A percentile compares a stretch with the other conserved stretches of the same genome.
Conservation (phyloP, 1,140 invertebrate species). For the Campoletis sonorensis region DNA sequence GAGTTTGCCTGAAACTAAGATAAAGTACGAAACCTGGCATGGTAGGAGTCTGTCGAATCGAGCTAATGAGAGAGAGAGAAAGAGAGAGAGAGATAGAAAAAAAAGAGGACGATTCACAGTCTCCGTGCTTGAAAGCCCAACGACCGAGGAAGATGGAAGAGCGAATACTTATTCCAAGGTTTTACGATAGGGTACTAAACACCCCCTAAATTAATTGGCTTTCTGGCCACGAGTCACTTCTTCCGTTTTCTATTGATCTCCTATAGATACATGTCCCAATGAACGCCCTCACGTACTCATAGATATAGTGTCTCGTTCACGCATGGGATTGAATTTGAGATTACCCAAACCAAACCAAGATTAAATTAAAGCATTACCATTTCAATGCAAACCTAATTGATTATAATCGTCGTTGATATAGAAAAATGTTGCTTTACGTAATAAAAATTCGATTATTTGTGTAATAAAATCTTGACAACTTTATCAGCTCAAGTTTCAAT, state of each 20-base stretch:
- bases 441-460: no score
- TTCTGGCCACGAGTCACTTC: conserved; percentile 40
- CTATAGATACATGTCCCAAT: background rate
- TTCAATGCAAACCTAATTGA: no score
- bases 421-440: no score
- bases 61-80: conserved; percentile 55
- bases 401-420: no score
- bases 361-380: background rate
- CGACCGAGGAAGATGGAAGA: conserved; percentile 12
- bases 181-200: conserved; percentile 60
- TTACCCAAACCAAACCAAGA: background rate
- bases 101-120: conserved; percentile 40
- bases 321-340: background rate
- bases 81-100: conserved; percentile 47
- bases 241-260: conserved; percentile 22
- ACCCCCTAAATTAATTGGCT: conserved; percentile 67
- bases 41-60: conserved; percentile 20
- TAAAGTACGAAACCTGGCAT: background rate
- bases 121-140: background rate
- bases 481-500: no score
- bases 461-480: no score
- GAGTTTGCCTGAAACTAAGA: background rate
- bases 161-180: conserved; percentile 29
- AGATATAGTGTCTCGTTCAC: background rate
- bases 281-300: background rate